Conservation (phyloP, 2,113 vertebrate genomes). For the Dicaeum eximium region DNA sequence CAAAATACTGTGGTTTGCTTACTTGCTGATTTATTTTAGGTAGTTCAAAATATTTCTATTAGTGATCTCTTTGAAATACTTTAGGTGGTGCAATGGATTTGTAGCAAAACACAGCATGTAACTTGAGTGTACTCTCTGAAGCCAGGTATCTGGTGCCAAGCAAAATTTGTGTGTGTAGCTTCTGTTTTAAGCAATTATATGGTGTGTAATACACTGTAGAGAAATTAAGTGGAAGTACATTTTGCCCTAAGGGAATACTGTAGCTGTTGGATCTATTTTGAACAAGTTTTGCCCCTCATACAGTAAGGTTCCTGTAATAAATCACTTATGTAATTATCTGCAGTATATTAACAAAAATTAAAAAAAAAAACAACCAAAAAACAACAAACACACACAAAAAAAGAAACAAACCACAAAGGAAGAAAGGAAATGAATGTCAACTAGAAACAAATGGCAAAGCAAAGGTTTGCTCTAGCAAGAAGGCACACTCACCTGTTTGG, state of each 20-base stretch:
- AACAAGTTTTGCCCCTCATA: conserved; percentile 72
- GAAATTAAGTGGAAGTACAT: conserved; percentile 77
- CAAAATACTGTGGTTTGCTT: conserved; percentile 64
- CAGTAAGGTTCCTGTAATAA: conserved; percentile 65
- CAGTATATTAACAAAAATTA: conserved; percentile 25
- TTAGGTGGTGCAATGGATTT: conserved; percentile 67
- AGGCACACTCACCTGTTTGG: neutral
- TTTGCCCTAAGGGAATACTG: conserved; percentile 73
- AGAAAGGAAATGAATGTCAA: neutral
- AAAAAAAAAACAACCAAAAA: neutral
- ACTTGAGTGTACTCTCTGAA: conserved; percentile 64
- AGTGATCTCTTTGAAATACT: conserved; percentile 66
- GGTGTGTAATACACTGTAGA: conserved; percentile 74
- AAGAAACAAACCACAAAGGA: neutral
- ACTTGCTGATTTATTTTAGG: conserved; percentile 64
- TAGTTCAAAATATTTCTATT: conserved; percentile 68
- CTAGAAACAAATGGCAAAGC: neutral
- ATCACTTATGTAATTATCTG: conserved; percentile 72
- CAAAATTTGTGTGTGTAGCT: conserved; percentile 72
- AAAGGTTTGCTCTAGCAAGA: neutral
- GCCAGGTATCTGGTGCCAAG: conserved; percentile 71
- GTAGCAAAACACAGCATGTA: conserved; percentile 71
- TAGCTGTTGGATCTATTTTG: conserved; percentile 77
- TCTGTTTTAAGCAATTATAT: conserved; percentile 79
- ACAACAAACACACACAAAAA: neutral